phyloP scores from a whole-genome alignment of 2,888 invertebrate species.

The Drosophila bunnanda region DNA sequence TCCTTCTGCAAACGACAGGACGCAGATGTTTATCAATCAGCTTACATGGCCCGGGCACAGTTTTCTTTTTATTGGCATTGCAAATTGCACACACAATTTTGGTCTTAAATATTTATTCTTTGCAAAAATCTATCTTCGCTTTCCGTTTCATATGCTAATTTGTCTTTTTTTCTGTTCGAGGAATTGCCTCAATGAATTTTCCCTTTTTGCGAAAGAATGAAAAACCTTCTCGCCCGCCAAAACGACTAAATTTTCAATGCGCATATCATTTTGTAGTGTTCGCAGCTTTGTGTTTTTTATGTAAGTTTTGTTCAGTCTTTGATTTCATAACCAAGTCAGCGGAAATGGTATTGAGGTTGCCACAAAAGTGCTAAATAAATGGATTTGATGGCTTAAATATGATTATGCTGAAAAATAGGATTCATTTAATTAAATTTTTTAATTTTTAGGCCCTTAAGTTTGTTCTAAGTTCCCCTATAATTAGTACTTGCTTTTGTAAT shows the following conservation, averaged over 20 bases:
- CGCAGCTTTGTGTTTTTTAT: conserved; percentile 62
- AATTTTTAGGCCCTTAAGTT: too few species aligned
- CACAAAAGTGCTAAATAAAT: neutral
- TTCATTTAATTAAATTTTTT: neutral
- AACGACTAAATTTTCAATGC: conserved; percentile 48
- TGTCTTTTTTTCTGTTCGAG: neutral
- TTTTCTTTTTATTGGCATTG: conserved; percentile 17
- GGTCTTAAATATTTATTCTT: conserved; percentile 28
- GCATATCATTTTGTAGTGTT: conserved; percentile 61
- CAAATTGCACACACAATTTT: conserved; percentile 6
- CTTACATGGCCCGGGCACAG: neutral
- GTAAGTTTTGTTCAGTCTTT: conserved; percentile 57
- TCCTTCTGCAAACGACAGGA: conserved; percentile 4
- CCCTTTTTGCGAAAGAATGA: conserved; percentile 47
- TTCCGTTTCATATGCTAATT: conserved; percentile 39
- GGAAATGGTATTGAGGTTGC: conserved; percentile 71
- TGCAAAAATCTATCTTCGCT: conserved; percentile 4
- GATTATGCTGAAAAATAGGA: neutral
- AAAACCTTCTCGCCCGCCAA: conserved; percentile 47
- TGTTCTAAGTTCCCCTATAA: too few species aligned
- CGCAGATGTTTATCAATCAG: conserved; percentile 11
- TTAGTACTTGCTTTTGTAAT: too few species aligned
- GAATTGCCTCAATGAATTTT: conserved; percentile 64
- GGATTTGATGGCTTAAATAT: neutral
- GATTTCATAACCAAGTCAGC: conserved; percentile 70